Evolutionary conservation across 2,113 vertebrate genomes (phyloP).

Genomic region (Melanostigma gelatinosum): DNA sequence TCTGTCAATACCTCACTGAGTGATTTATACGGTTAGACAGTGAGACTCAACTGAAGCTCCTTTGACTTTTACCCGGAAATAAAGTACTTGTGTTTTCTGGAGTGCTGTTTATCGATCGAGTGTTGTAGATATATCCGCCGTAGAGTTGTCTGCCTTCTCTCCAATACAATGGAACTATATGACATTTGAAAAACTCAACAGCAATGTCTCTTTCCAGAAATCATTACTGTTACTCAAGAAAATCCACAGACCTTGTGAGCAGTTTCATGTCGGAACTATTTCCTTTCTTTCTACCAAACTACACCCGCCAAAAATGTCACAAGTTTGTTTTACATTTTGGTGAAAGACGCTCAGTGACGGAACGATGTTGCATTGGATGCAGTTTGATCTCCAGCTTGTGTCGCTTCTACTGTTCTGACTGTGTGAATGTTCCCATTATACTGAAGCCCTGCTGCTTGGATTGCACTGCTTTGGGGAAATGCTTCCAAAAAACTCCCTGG

Average conservation of each 20-base stretch:
- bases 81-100: neutral
- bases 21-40: neutral
- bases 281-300: neutral
- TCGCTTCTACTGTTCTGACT: neutral
- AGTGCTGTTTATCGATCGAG: neutral
- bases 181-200: too few species aligned
- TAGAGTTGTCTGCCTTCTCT: too few species aligned
- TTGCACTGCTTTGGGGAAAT: neutral
- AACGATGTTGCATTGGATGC: neutral
- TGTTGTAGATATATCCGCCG: neutral
- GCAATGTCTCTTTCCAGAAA: too few species aligned
- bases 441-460: slow-evolving; percentile 8
- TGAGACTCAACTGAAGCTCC: neutral
- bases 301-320: neutral
- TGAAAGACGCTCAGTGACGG: neutral
- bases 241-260: neutral
- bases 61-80: neutral
- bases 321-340: neutral
- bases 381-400: neutral
- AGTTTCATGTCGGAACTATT: too few species aligned
- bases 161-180: too few species aligned
- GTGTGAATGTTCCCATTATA: neutral
- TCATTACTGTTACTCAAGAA: too few species aligned
- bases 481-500: neutral
- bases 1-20: neutral